Conservation (phyloP, 1,140 invertebrate genomes). For the Rhagoletis pomonella region DNA sequence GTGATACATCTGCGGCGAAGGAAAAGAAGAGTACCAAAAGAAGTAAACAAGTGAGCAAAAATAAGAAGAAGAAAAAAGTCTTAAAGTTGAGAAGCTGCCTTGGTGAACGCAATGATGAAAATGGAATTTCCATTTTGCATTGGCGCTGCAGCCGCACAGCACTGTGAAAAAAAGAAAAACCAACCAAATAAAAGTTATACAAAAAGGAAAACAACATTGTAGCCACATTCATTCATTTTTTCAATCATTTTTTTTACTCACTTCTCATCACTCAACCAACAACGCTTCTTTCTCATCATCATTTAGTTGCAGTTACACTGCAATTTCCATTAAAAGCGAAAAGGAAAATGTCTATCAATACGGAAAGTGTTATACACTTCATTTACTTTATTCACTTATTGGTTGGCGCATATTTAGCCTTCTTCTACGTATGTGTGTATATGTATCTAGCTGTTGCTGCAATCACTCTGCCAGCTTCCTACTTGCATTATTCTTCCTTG, state of each 20-base stretch:
- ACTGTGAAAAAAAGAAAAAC: neutral
- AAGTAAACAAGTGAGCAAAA: too few species aligned
- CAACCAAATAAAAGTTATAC: too few species aligned
- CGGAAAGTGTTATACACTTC: slow-evolving; percentile 49
- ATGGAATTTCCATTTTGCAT: neutral
- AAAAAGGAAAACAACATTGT: too few species aligned
- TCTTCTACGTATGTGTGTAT: neutral
- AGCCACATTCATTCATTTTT: neutral
- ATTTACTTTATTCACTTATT: slow-evolving; percentile 49
- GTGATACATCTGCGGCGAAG: neutral
- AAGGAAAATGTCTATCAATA: slow-evolving; percentile 28
- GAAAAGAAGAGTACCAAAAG: neutral
- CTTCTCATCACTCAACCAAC: neutral
- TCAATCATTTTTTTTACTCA: neutral
- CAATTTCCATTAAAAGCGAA: slow-evolving; percentile 40
- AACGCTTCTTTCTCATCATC: slow-evolving; percentile 2
- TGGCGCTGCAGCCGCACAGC: neutral
- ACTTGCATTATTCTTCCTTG: neutral
- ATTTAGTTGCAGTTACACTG: slow-evolving; percentile 37
- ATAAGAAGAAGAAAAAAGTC: too few species aligned
- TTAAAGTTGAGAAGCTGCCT: too few species aligned
- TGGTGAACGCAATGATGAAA: neutral
- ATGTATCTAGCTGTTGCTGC: too few species aligned
- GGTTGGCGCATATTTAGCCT: neutral
- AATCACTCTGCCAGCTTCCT: neutral